phyloP scores from a whole-genome alignment of 1,140 invertebrate genomes.

The Drosophila varians region DNA sequence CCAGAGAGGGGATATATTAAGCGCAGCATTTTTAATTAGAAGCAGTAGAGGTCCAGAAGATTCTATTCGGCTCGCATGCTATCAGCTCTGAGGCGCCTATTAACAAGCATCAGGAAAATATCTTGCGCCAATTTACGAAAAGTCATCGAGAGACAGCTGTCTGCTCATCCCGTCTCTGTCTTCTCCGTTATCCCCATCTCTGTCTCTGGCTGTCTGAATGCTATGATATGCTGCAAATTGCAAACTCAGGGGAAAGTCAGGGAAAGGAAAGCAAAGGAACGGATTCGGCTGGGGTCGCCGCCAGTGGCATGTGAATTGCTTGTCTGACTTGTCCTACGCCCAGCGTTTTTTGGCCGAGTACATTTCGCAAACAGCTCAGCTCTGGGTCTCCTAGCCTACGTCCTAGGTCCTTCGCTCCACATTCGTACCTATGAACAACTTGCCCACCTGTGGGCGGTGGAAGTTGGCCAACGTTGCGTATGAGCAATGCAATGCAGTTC shows the following conservation, averaged over 20 bases:
- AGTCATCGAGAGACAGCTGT: slow-evolving; percentile 38
- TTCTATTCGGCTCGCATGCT: slow-evolving; percentile 7
- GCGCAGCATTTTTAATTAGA: slow-evolving; percentile 67
- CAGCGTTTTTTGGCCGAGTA: slow-evolving; percentile 38
- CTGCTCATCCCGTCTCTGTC: background rate
- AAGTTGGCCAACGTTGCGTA: slow-evolving; percentile 73
- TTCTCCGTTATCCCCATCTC: background rate
- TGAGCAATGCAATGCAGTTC: slow-evolving; percentile 67
- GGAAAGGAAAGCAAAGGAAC: background rate
- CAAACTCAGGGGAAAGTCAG: slow-evolving; percentile 27
- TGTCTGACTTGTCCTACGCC: slow-evolving; percentile 57
- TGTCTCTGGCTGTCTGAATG: slow-evolving; percentile 16
- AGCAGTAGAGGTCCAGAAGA: slow-evolving; percentile 13
- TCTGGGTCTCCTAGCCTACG: slow-evolving; percentile 20
- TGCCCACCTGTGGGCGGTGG: slow-evolving; percentile 43
- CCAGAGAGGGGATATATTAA: slow-evolving; percentile 34
- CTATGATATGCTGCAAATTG: slow-evolving; percentile 74
- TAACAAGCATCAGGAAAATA: slow-evolving; percentile 38
- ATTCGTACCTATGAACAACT: background rate
- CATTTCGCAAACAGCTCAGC: slow-evolving; percentile 37
- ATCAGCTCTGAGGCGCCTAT: slow-evolving; percentile 20
- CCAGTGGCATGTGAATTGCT: slow-evolving; percentile 71
- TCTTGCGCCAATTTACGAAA: slow-evolving; percentile 53
- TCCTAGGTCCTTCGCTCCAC: background rate
- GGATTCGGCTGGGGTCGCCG: slow-evolving; percentile 32